These are phyloP conservation scores for Python bivittatus DNA, from an alignment of 2,113 vertebrate species.

Conservation along the genomic window DNA sequence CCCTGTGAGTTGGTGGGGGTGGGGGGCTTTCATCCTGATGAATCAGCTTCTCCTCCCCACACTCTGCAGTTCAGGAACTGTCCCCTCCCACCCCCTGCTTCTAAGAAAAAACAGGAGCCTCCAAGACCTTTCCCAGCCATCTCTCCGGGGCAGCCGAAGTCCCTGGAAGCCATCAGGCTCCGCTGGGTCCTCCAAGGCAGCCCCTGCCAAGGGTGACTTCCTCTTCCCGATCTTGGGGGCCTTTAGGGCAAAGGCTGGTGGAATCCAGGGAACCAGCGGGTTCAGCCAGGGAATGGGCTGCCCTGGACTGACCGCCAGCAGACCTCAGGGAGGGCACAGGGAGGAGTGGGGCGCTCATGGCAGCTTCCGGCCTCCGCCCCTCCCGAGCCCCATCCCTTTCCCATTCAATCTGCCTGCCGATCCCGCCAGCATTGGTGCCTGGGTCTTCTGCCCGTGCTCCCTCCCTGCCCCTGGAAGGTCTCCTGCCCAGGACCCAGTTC, in stretches of 20 bases:
- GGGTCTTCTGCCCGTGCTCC: not conserved
- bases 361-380: not conserved
- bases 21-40: no score
- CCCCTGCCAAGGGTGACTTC: not conserved
- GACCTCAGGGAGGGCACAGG: not conserved
- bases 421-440: no score
- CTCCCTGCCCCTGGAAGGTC: not conserved
- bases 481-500: not conserved
- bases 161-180: not conserved
- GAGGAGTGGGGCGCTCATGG: not conserved
- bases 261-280: not conserved
- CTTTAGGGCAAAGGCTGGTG: fast-evolving
- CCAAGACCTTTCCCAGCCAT: not conserved
- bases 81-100: not conserved
- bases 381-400: not conserved
- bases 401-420: not conserved
- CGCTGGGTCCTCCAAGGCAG: not conserved
- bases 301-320: not conserved
- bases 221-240: not conserved
- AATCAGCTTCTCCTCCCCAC: not conserved
- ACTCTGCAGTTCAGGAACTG: not conserved
- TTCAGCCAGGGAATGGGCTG: not conserved
- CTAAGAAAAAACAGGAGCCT: no score
- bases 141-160: not conserved
- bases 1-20: no score